phyloP scores from a whole-genome alignment of 2,888 invertebrate genomes.

The Plebejus argus region DNA sequence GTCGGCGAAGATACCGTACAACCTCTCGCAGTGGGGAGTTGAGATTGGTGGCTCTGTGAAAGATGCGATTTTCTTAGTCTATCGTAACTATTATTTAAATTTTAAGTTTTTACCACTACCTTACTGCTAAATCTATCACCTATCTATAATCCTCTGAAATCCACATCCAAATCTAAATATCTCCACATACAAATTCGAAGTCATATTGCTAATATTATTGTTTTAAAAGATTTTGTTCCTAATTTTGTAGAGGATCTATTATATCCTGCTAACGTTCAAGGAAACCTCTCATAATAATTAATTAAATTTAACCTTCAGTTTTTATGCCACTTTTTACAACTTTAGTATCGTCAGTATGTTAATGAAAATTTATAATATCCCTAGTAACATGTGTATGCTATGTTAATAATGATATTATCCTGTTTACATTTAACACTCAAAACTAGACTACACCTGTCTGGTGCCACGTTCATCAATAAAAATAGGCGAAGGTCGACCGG shows the following conservation, averaged over 20 bases:
- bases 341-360: neutral
- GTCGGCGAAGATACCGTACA: conserved; percentile 96
- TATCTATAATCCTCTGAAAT: too few relatives aligned
- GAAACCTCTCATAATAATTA: neutral
- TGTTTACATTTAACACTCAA: neutral
- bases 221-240: neutral
- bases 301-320: neutral
- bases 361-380: neutral
- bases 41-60: conserved; percentile 89
- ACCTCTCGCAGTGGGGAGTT: conserved; percentile 90
- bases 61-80: conserved; percentile 5
- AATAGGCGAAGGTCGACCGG: conserved; percentile 1
- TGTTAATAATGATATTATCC: neutral
- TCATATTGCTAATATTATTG: neutral
- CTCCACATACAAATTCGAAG: too few relatives aligned
- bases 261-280: neutral
- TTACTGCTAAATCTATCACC: neutral
- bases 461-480: neutral
- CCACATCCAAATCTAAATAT: too few relatives aligned
- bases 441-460: neutral
- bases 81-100: neutral
- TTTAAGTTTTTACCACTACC: neutral
- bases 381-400: neutral
- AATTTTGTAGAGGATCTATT: too few relatives aligned
- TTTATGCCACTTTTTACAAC: neutral